phyloP scores from a whole-genome alignment of 92 coral and sea anemone genomes.

The Galaxea fascicularis region DNA sequence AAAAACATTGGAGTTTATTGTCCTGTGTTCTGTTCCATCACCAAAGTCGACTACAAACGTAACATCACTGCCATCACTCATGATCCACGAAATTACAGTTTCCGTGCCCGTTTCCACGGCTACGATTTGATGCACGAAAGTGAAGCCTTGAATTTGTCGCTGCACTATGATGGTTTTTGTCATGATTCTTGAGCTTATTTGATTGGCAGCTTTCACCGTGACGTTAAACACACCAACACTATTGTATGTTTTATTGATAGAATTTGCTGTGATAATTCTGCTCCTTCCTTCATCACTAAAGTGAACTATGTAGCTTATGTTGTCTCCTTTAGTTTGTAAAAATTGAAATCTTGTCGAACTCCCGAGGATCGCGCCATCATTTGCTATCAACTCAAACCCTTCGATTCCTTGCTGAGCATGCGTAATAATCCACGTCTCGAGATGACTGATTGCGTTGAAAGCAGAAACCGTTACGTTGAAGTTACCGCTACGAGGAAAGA shows the following conservation, averaged over 20 bases:
- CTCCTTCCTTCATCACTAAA: conserved; percentile 76
- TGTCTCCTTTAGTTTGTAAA: conserved; percentile 62
- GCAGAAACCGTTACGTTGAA: conserved; percentile 73
- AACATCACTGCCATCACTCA: conserved; percentile 81
- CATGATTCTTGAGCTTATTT: conserved; percentile 39
- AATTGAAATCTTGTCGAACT: conserved; percentile 39
- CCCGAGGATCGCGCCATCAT: conserved; percentile 59
- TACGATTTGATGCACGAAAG: conserved; percentile 23
- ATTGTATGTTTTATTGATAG: conserved; percentile 38
- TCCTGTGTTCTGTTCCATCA: conserved; percentile 46
- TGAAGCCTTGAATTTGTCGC: conserved; percentile 66
- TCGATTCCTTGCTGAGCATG: conserved; percentile 75
- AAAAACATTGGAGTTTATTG: conserved; percentile 10
- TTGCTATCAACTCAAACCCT: conserved; percentile 63
- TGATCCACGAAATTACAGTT: conserved; percentile 62
- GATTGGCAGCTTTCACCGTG: conserved; percentile 69
- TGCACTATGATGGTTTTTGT: conserved; percentile 58
- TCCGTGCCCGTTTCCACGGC: conserved; percentile 34
- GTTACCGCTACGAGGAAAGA: conserved; percentile 46
- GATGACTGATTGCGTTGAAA: conserved; percentile 74
- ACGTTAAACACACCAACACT: conserved; percentile 45
- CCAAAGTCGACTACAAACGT: conserved; percentile 62
- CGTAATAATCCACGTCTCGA: conserved; percentile 47
- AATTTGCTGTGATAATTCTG: conserved; percentile 44
- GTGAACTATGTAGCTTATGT: conserved; percentile 68